These are phyloP conservation scores for Podotricha telesiphe DNA, from an alignment of 2,888 invertebrate genomes.

Conservation along the genomic window DNA sequence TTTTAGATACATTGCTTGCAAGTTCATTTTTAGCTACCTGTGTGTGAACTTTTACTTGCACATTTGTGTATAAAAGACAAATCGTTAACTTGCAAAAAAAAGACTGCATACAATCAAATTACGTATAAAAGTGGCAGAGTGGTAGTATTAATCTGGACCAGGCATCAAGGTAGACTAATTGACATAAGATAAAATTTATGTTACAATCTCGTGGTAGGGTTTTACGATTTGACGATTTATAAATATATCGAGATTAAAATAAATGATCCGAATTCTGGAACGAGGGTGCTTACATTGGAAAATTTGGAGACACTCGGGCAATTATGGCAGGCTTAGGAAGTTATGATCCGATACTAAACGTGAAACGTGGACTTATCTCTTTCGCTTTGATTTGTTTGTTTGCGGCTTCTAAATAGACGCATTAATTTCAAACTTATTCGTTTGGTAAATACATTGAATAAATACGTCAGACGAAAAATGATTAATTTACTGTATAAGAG, in stretches of 20 bases:
- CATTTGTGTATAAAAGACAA: too few relatives aligned
- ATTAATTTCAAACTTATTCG: slow-evolving; percentile 57
- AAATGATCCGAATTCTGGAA: slow-evolving; percentile 52
- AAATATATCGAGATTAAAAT: slow-evolving; percentile 40
- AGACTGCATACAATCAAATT: not conserved
- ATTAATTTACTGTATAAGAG: slow-evolving; percentile 1
- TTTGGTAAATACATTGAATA: not conserved
- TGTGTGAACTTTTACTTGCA: too few relatives aligned
- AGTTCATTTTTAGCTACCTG: too few relatives aligned
- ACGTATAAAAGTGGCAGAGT: not conserved
- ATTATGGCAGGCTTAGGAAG: slow-evolving; percentile 72
- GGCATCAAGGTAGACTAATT: slow-evolving; percentile 23
- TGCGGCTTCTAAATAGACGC: slow-evolving; percentile 59
- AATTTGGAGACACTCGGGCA: slow-evolving; percentile 59
- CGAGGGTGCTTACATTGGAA: slow-evolving; percentile 56
- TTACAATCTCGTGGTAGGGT: slow-evolving; percentile 15
- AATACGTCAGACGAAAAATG: not conserved
- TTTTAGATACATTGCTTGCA: too few relatives aligned
- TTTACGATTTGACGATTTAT: slow-evolving; percentile 27
- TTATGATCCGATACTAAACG: slow-evolving; percentile 62
- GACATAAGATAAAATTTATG: slow-evolving; percentile 29
- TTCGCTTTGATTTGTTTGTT: slow-evolving; percentile 66
- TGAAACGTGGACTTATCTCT: slow-evolving; percentile 68
- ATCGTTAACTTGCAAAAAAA: not conserved
- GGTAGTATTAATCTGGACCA: slow-evolving; percentile 1